phyloP scores from a whole-genome alignment of 2,888 invertebrate species.

The Tridacna crocea region DNA sequence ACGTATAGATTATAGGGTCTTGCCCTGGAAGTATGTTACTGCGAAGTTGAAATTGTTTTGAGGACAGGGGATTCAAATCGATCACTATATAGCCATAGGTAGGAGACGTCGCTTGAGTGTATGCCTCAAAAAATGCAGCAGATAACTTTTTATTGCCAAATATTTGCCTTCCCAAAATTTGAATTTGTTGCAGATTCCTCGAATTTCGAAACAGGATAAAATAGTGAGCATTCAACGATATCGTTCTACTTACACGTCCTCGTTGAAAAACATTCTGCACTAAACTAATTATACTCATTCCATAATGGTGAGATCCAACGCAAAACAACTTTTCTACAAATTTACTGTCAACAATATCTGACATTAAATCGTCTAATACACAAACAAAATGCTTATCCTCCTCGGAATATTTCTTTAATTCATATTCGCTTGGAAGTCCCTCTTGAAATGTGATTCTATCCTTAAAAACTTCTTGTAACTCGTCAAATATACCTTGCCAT shows the following conservation, averaged over 20 bases:
- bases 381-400: neutral
- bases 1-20: neutral
- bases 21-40: constrained; percentile 25
- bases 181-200: constrained; percentile 25
- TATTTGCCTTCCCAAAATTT: constrained; percentile 27
- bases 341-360: neutral
- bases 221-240: constrained; percentile 35
- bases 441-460: constrained; percentile 4
- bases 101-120: neutral
- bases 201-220: constrained; percentile 32
- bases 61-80: constrained; percentile 22
- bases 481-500: constrained; percentile 8
- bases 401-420: neutral
- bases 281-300: constrained; percentile 1
- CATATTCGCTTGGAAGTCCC: neutral
- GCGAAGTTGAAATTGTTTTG: constrained; percentile 18
- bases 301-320: constrained; percentile 8
- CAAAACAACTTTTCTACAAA: constrained; percentile 6
- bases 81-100: constrained; percentile 19
- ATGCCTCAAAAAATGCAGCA: constrained; percentile 13
- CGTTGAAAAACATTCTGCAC: constrained; percentile 23
- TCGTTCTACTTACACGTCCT: constrained; percentile 21
- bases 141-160: neutral
- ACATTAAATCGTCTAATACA: constrained; percentile 5
- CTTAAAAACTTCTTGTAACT: constrained; percentile 1